Evolutionary conservation across 2,113 vertebrate species (phyloP).

Genomic region (Gymnogyps californianus): DNA sequence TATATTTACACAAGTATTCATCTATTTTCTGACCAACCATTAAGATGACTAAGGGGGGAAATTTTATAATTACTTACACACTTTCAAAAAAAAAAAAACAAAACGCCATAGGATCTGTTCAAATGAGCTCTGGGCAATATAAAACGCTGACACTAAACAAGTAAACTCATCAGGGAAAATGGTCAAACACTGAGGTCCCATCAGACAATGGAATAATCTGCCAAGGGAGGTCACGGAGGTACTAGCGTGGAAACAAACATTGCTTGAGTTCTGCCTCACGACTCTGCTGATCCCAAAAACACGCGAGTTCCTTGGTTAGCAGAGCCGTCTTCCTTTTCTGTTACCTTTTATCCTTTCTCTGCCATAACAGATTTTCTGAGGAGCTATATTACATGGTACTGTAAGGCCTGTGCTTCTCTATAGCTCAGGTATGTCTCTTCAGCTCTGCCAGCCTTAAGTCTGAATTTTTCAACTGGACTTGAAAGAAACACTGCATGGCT

Average conservation of each 20-base stretch:
- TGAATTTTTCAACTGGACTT: background rate
- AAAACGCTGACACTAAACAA: background rate
- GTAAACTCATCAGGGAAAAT: background rate
- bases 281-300: background rate
- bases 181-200: slow-evolving; percentile 48
- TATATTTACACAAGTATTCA: background rate
- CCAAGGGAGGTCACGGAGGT: slow-evolving; percentile 20
- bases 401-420: background rate
- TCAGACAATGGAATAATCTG: slow-evolving; percentile 42
- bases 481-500: background rate
- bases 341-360: background rate
- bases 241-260: background rate
- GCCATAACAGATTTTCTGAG: background rate
- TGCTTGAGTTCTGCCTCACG: background rate
- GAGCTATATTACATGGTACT: background rate
- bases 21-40: slow-evolving; percentile 43
- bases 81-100: background rate
- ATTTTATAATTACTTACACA: background rate
- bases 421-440: background rate
- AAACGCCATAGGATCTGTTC: background rate
- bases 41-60: slow-evolving; percentile 58
- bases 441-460: background rate
- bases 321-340: background rate
- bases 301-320: background rate
- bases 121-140: background rate